These are phyloP conservation scores for Hydrolagus affinis DNA, from an alignment of 2,113 vertebrate genomes.

Conservation along the genomic window DNA sequence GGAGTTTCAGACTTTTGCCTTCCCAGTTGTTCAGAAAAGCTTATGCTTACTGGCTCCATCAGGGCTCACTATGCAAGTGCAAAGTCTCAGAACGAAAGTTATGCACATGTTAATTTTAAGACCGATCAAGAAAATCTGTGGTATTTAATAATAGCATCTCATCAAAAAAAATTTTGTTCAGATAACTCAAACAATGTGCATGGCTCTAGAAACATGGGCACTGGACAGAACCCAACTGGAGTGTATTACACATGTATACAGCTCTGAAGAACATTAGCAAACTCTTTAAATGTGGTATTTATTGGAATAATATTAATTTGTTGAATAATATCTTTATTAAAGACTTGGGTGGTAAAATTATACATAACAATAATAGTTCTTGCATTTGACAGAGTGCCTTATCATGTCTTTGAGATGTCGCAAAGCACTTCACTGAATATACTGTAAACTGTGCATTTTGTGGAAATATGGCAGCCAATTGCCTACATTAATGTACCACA, in stretches of 20 bases:
- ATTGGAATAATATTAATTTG: background rate
- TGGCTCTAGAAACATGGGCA: too few species aligned
- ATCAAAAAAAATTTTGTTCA: background rate
- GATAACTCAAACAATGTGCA: conserved; percentile 9
- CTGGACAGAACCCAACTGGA: background rate
- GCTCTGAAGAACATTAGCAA: background rate
- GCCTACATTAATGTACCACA: too few species aligned
- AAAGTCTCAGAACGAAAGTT: conserved; percentile 29
- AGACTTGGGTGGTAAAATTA: background rate
- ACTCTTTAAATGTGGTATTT: background rate
- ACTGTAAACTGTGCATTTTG: too few species aligned
- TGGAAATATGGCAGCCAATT: too few species aligned
- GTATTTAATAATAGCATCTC: conserved; percentile 23
- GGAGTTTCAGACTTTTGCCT: conserved; percentile 34
- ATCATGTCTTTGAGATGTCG: too few species aligned
- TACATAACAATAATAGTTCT: too few species aligned
- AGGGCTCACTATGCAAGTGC: conserved; percentile 27
- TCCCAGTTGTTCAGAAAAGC: conserved; percentile 38
- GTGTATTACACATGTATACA: too few species aligned
- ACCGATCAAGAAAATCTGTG: conserved; percentile 13
- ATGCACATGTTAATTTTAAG: conserved; percentile 33
- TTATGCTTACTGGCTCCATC: conserved; percentile 29
- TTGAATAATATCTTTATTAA: background rate
- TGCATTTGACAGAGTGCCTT: too few species aligned
- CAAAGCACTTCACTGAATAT: too few species aligned